Evolutionary conservation across 1,140 invertebrate species (phyloP).

Genomic region (Maniola jurtina): DNA sequence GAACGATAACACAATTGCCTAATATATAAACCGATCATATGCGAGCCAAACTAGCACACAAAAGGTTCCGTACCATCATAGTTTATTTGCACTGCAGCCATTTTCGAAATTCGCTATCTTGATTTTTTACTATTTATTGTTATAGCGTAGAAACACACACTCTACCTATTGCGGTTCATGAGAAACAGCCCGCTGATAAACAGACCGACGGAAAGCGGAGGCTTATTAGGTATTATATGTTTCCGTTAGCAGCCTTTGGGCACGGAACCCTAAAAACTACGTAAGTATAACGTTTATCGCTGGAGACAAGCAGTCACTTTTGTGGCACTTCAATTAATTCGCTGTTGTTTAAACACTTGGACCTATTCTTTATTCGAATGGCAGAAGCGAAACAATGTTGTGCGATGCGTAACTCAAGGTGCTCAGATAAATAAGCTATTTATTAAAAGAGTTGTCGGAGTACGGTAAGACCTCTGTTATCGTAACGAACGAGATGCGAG

Average conservation of each 20-base stretch:
- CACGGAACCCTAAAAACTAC: too few relatives aligned
- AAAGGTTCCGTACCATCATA: too few relatives aligned
- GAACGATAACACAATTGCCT: background rate
- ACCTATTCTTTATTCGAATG: conserved; percentile 30
- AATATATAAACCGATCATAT: background rate
- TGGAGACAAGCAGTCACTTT: background rate
- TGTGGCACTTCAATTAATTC: conserved; percentile 14
- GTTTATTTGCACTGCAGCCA: too few relatives aligned
- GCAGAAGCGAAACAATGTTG: conserved; percentile 38
- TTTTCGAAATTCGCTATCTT: too few relatives aligned
- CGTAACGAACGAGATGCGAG: conserved; percentile 60
- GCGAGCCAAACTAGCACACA: too few relatives aligned
- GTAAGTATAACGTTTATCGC: background rate
- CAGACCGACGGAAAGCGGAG: too few relatives aligned
- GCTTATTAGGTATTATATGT: too few relatives aligned
- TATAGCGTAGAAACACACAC: too few relatives aligned
- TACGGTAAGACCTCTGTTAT: conserved; percentile 64
- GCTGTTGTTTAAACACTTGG: conserved; percentile 26
- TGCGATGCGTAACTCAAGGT: conserved; percentile 55
- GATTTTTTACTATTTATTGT: too few relatives aligned
- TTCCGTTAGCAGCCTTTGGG: too few relatives aligned
- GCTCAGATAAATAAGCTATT: conserved; percentile 65
- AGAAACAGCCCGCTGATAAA: too few relatives aligned
- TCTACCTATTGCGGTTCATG: too few relatives aligned
- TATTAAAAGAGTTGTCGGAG: conserved; percentile 64